Evolutionary conservation across 2,113 vertebrate species (phyloP).

Genomic region (Microcebus tavaratra): DNA sequence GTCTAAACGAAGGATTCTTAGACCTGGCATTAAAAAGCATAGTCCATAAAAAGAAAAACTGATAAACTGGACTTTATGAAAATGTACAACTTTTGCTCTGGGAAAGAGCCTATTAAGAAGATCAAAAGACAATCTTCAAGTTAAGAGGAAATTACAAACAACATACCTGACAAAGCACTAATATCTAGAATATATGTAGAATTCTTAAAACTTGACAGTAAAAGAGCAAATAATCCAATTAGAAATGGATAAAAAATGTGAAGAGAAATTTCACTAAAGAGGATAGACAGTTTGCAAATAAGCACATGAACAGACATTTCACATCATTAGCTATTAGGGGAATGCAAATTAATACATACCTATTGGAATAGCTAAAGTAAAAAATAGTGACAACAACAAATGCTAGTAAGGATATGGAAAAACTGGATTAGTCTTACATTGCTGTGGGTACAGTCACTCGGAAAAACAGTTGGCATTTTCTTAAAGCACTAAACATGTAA

Average conservation of each 20-base stretch:
- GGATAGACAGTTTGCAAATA: background rate
- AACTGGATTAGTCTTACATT: background rate
- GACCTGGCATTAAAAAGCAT: background rate
- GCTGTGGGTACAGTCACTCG: background rate
- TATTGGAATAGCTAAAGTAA: background rate
- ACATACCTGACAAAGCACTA: background rate
- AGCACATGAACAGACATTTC: background rate
- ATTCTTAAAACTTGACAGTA: background rate
- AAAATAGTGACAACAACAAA: background rate
- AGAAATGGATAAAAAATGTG: background rate
- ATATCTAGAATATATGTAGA: background rate
- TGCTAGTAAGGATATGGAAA: background rate
- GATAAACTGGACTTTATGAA: background rate
- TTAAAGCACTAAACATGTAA: background rate
- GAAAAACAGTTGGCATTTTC: background rate
- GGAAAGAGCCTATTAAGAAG: background rate
- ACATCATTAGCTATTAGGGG: background rate
- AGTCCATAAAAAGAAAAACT: background rate
- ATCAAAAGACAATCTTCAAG: background rate
- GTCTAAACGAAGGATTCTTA: background rate
- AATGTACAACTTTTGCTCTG: background rate
- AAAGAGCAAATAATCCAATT: background rate
- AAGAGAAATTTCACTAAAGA: background rate
- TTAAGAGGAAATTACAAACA: background rate
- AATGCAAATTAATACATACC: background rate